Base-by-base conservation (phyloP, 2,888 invertebrate genomes). In the Myopa tessellatipennis region DNA sequence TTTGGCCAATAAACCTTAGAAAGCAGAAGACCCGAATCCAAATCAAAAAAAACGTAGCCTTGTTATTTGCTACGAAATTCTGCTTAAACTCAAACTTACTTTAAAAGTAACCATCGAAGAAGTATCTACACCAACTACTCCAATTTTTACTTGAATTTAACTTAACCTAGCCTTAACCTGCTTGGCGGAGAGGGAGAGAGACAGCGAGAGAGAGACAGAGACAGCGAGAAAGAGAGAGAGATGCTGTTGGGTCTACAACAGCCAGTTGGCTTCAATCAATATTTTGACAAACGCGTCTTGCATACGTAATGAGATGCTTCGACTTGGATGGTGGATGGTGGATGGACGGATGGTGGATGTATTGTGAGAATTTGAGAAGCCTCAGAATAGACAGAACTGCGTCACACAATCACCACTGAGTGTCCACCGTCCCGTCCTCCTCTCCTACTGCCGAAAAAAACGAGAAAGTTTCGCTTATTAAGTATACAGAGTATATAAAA, bases 211-310 rank as follows among this genome's bases (percentile, higher is more conserved):
- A 26, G 34, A 76, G 60, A 26, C 34, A 76, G 60, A 26, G 26
- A 26, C 1, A 26, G 26, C 1, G 26, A 26, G 26, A 26, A 2
- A 26, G 26, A 26, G 26, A 26, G 26, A 1, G 26, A 26, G 26
- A 69, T 58, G 67, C 67, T 75, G 68, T 50, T 69, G 45, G 34
- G 52, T 55, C 52, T 26, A 55, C 55, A 26, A 45, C 67, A 74
- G 55, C 74, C 68, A 55, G 75, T 60, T 67, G 34, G 50, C 60
- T 69, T 87, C 88, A 87, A 88, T 87, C 88, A 87, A 87, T 87
- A 87, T 85, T 84, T 83, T 84, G 82, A 77, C 78, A 78, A 78
- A 85, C 84, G 86, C 82, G 85, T 83, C 83, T 84, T 87, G 87
- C 85, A 88, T 87, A 85, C 82, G 86, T 87, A 87, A 80, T 79